These are phyloP conservation scores for Delphinapterus leucas DNA, from an alignment of 2,113 vertebrate species.

Conservation along the genomic window DNA sequence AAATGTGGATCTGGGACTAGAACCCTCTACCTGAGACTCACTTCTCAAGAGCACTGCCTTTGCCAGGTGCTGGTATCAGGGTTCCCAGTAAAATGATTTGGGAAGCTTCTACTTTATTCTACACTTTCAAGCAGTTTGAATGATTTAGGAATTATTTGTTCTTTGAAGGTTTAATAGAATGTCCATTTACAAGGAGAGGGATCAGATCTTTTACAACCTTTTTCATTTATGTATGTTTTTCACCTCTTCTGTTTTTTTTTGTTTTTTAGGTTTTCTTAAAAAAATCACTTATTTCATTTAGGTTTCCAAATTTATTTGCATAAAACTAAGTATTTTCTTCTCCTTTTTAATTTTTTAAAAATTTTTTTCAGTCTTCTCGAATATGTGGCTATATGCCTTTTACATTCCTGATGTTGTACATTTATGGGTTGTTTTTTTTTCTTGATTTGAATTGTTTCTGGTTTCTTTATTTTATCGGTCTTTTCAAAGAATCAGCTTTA, in stretches of 20 bases:
- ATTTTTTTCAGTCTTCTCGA: not conserved
- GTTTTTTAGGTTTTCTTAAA: not conserved
- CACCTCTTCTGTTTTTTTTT: not conserved
- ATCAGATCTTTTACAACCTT: not conserved
- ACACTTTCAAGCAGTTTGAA: not conserved
- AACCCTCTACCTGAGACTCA: not conserved
- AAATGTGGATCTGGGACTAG: not conserved
- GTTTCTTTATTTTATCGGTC: not conserved
- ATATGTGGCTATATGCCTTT: not conserved
- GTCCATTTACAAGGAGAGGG: not conserved
- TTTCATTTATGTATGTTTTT: not conserved
- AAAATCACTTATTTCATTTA: not conserved
- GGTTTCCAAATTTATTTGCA: not conserved
- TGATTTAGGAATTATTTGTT: not conserved
- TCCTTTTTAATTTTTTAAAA: too few species aligned
- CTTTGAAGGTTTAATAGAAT: not conserved
- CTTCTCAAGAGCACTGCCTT: not conserved
- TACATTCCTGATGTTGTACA: not conserved
- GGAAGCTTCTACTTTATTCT: not conserved
- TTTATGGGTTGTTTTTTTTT: not conserved
- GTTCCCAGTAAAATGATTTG: not conserved
- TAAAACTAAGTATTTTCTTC: not conserved
- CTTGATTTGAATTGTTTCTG: not conserved
- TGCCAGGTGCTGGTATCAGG: not conserved
- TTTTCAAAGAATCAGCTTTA: conserved; percentile 13